phyloP scores from a whole-genome alignment of 2,797 vertebrate genomes.

The Acestrorhynchus altus region DNA sequence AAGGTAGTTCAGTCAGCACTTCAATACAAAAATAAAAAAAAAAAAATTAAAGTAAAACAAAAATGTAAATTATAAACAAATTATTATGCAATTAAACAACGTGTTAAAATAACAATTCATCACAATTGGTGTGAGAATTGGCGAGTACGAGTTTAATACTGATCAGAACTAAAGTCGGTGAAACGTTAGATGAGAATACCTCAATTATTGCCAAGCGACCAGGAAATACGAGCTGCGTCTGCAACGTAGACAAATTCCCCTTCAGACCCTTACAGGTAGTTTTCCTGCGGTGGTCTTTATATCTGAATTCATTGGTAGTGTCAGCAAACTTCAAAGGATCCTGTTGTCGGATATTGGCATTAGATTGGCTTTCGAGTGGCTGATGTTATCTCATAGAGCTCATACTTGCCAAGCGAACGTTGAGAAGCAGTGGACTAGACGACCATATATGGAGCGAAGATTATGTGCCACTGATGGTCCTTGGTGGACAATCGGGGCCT shows the following conservation, averaged over 20 bases:
- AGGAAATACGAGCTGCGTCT: background rate
- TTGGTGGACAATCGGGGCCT: conserved; percentile 17
- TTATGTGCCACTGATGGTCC: conserved; percentile 3
- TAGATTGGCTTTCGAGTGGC: conserved; percentile 55
- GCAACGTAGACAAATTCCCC: background rate
- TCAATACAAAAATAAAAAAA: background rate
- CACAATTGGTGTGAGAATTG: too few relatives aligned
- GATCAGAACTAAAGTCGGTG: background rate
- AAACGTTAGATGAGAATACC: background rate
- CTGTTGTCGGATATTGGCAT: conserved; percentile 45
- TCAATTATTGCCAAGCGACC: background rate
- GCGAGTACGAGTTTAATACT: too few relatives aligned
- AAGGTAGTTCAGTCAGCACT: too few relatives aligned
- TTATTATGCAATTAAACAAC: too few relatives aligned
- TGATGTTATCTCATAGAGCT: conserved; percentile 72
- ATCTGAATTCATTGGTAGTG: conserved; percentile 43
- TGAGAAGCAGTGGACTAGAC: conserved; percentile 8
- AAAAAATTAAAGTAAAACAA: too few relatives aligned
- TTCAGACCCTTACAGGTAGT: conserved; percentile 29
- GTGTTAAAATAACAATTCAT: too few relatives aligned
- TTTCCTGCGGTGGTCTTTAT: conserved; percentile 31
- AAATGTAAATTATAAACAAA: too few relatives aligned
- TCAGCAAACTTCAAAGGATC: conserved; percentile 48
- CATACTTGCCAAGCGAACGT: conserved; percentile 61
- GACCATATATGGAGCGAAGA: conserved; percentile 18